Evolutionary conservation across 2,888 invertebrate genomes (phyloP).

Genomic region (Syrista parreyssii): DNA sequence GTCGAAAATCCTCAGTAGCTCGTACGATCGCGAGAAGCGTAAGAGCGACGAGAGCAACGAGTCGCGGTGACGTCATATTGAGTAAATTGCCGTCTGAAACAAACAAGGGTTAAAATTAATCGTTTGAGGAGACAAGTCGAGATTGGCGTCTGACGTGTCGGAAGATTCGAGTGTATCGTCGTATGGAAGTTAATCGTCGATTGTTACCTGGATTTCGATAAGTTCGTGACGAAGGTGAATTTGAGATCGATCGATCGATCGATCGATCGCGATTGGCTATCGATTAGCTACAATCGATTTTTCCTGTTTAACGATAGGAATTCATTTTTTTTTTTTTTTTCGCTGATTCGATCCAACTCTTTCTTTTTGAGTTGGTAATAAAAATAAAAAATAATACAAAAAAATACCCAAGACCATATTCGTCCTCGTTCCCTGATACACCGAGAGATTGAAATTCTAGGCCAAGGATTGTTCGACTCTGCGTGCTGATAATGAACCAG

Average conservation of each 20-base stretch:
- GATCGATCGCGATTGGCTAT: background rate
- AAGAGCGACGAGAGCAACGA: slow-evolving; percentile 33
- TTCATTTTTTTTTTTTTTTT: background rate
- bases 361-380: no score
- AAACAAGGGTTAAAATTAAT: background rate
- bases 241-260: background rate
- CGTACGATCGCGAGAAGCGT: slow-evolving; percentile 26
- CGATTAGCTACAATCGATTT: background rate
- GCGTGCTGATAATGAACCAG: background rate
- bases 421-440: background rate
- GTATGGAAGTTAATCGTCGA: background rate
- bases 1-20: slow-evolving; percentile 54
- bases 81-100: slow-evolving; percentile 1
- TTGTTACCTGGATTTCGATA: background rate
- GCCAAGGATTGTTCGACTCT: background rate
- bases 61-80: slow-evolving; percentile 36
- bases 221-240: background rate
- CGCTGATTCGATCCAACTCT: background rate
- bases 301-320: background rate
- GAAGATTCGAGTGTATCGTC: no score
- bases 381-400: no score
- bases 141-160: no score
- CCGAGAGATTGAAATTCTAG: background rate
- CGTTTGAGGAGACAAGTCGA: no score
- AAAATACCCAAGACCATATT: no score